A percentile compares a stretch with the other conserved stretches of the same genome.
Evolutionary conservation across 2,797 vertebrate species (phyloP).

Genomic region (Ataeniobius toweri): DNA sequence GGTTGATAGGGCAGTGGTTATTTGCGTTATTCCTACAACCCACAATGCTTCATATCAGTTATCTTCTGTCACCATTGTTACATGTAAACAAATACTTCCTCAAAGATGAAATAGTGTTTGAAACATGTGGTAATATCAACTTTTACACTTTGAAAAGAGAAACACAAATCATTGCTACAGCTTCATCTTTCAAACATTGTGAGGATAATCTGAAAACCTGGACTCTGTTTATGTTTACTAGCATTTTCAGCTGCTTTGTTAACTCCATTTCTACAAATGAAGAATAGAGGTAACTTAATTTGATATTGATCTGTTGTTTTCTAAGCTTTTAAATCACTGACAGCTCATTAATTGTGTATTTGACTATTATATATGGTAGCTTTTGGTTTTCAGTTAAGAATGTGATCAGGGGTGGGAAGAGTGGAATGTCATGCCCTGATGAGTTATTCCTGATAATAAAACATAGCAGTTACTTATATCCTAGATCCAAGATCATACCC

Average conservation of each 20-base stretch:
- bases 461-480: neutral
- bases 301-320: neutral
- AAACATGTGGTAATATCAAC: neutral
- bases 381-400: neutral
- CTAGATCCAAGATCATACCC: neutral
- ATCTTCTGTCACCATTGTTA: too few relatives aligned
- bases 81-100: too few relatives aligned
- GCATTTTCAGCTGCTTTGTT: neutral
- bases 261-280: neutral
- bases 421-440: neutral
- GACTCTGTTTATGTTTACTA: neutral
- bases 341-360: neutral
- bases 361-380: neutral
- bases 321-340: neutral
- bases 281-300: neutral
- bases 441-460: neutral
- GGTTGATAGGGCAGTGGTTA: too few relatives aligned
- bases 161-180: too few relatives aligned
- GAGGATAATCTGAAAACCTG: neutral
- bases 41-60: too few relatives aligned
- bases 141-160: neutral
- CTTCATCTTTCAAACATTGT: too few relatives aligned
- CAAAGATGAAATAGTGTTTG: too few relatives aligned
- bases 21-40: too few relatives aligned
- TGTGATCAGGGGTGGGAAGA: neutral